Conservation (phyloP, 2,888 invertebrate species). For the Laothoe populi region DNA sequence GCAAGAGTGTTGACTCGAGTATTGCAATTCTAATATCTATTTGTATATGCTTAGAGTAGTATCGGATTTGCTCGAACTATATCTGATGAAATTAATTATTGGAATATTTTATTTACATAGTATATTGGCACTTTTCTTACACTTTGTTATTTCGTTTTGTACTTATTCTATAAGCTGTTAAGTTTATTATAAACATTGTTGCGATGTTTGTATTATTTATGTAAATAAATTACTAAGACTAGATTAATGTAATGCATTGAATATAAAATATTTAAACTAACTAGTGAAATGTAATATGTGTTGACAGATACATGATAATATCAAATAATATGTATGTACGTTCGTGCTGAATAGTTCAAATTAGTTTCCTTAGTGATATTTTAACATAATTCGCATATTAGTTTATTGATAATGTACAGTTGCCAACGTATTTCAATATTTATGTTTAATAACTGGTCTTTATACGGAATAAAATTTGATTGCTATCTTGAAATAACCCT, state of each 20-base stretch:
- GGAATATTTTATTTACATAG: conserved; percentile 3
- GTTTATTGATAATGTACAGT: conserved; percentile 65
- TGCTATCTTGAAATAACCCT: too few species aligned
- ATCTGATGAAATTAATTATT: not conserved
- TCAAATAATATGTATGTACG: conserved; percentile 37
- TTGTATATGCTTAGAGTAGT: not conserved
- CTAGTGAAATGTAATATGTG: conserved; percentile 65
- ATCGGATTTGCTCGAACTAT: not conserved
- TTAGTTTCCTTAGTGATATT: conserved; percentile 61
- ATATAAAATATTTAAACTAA: conserved; percentile 54
- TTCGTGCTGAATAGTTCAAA: conserved; percentile 65
- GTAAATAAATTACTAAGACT: conserved; percentile 74
- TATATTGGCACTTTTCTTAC: conserved; percentile 29
- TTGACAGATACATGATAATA: conserved; percentile 49
- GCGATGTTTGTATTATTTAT: conserved; percentile 80
- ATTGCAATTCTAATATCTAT: too few species aligned
- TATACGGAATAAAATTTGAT: conserved; percentile 25
- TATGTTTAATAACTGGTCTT: conserved; percentile 30
- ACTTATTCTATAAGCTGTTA: conserved; percentile 76
- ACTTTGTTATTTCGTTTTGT: conserved; percentile 75
- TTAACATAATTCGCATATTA: conserved; percentile 36
- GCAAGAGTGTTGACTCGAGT: too few species aligned
- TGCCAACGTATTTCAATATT: conserved; percentile 37
- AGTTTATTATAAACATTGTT: conserved; percentile 78
- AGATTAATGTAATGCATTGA: conserved; percentile 61